phyloP scores from a whole-genome alignment of 2,888 invertebrate genomes.

The Hydraecia micacea region DNA sequence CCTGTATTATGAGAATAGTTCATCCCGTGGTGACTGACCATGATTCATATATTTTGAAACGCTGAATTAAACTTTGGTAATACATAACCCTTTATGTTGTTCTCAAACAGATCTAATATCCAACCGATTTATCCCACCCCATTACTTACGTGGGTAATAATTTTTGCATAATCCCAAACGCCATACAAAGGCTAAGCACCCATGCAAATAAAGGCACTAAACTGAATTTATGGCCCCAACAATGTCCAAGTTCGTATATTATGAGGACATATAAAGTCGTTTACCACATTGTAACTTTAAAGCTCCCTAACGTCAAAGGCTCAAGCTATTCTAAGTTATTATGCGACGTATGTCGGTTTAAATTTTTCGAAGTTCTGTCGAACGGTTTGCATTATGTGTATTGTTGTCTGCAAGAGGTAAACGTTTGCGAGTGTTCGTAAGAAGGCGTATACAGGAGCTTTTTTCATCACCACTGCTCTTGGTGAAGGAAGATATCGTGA shows the following conservation, averaged over 20 bases:
- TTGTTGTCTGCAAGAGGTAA: background rate
- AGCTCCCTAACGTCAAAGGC: constrained; percentile 48
- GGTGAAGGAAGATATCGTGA: background rate
- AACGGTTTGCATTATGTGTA: background rate
- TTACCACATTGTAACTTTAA: constrained; percentile 64
- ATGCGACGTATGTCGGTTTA: constrained; percentile 23
- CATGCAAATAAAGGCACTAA: constrained; percentile 65
- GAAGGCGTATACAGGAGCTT: background rate
- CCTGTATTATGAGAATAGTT: background rate
- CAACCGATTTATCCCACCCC: constrained; percentile 18
- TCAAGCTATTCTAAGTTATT: constrained; percentile 30
- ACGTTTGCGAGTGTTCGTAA: background rate
- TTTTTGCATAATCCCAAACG: constrained; percentile 64
- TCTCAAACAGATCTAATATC: constrained; percentile 40
- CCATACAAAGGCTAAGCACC: constrained; percentile 52
- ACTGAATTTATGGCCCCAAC: constrained; percentile 65
- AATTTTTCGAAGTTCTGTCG: constrained; percentile 29
- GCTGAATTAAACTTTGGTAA: background rate
- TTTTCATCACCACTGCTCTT: background rate
- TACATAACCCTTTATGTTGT: constrained; percentile 19
- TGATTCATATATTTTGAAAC: background rate
- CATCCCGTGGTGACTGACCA: background rate
- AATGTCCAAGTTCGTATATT: constrained; percentile 62
- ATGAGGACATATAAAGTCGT: constrained; percentile 60
- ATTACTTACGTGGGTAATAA: constrained; percentile 45